Base-by-base conservation (phyloP, 1,140 invertebrate species). In the Armadillidium nasatum region DNA sequence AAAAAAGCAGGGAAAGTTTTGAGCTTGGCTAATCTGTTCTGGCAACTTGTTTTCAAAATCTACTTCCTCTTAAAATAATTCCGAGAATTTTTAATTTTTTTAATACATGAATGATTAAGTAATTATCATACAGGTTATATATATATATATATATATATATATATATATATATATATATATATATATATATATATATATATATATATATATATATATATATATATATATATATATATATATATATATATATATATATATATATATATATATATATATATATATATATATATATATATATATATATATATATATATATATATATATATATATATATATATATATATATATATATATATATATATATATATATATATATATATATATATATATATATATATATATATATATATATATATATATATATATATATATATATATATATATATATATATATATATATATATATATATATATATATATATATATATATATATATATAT, bases 121-220 rank as follows among this genome's bases (percentile, higher is more conserved):
- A 33, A 33, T 33, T 33, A 33, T 33, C 33, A 6, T 33, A 33
- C 33, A 33, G 33, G 33, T 33, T 33, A 33, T 33, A 33, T 33
- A 33, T 33, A 33, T 33, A 33, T 33, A 33, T 33, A 33, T 33
- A 33, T 33, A 33, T 33, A 33, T 33, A 33, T 33, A 33, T 33
- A 33, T 33, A 33, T 1, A 3, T 33, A 33, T 33, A 33, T 33
- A 33, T 6, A 33, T 33, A 6, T 33, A 33, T 33, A 6, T 33
- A 33, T 33, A 33, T 33, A 33, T 33, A 6, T 1, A 3, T 33
- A 33, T 60, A 3, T 60, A 3, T 60, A 3, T 60, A 60, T 60
- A 60, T 60, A 60, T 60, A 60, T 60, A 60, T 60, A 60, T 60
- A 60, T 60, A 60, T 60, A 60, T 60, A 60, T 60, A 60, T 60